These are phyloP conservation scores for Trachelus iudaicus DNA, from an alignment of 2,888 invertebrate genomes.

Conservation along the genomic window DNA sequence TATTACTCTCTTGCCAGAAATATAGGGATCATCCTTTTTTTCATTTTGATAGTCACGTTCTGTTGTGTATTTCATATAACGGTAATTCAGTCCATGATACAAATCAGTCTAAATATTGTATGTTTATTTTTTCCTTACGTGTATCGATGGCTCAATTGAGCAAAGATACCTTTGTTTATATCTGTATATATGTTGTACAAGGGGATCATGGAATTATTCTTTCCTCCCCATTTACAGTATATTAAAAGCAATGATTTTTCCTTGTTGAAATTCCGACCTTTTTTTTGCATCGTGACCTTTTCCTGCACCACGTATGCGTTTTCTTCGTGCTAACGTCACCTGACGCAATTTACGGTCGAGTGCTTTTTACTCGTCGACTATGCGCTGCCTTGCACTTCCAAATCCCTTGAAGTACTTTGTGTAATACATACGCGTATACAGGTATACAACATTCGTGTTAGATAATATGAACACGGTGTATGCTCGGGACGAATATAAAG, in stretches of 20 bases:
- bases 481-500: background rate
- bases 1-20: background rate
- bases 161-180: too few species aligned
- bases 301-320: background rate
- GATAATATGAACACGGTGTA: background rate
- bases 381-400: background rate
- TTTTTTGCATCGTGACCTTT: background rate
- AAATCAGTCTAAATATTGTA: background rate
- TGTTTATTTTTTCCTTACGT: background rate
- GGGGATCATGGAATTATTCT: too few species aligned
- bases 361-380: background rate
- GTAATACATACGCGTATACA: background rate
- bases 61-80: background rate
- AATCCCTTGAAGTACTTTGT: background rate
- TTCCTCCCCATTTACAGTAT: too few species aligned
- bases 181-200: too few species aligned
- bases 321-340: background rate
- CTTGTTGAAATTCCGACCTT: background rate
- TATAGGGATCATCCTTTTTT: background rate
- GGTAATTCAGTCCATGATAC: background rate
- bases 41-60: background rate
- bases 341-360: background rate
- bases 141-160: too few species aligned
- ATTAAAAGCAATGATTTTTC: background rate
- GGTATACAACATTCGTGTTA: background rate